Conservation (phyloP, 2,113 vertebrate genomes). For the Sylvietta virens region DNA sequence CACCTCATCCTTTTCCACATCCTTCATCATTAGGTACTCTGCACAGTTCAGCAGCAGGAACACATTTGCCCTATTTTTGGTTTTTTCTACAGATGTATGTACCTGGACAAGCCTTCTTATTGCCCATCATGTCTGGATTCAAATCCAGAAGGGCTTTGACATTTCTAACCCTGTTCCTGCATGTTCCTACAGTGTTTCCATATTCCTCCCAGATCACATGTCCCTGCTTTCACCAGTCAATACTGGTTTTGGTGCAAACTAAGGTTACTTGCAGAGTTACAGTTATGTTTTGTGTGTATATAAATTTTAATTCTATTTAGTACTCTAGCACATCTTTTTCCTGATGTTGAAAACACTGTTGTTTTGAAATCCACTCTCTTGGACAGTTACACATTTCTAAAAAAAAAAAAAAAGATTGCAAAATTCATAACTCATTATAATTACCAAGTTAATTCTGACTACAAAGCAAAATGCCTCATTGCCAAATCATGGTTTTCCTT, state of each 20-base stretch:
- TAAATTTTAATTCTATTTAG: background rate
- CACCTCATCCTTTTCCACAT: background rate
- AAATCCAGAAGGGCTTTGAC: background rate
- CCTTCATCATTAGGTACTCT: background rate
- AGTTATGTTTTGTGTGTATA: background rate
- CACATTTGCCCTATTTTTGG: background rate
- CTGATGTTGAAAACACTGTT: background rate
- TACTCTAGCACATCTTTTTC: background rate
- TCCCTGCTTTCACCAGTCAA: background rate
- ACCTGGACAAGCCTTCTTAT: background rate
- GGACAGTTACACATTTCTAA: background rate
- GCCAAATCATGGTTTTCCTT: conserved; percentile 23
- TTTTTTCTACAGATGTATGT: background rate
- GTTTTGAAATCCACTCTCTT: background rate
- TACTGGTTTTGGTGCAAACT: background rate
- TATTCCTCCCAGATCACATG: background rate
- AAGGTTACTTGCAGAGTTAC: background rate
- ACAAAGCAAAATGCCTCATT: conserved; percentile 55
- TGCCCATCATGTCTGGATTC: background rate
- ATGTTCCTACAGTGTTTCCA: background rate
- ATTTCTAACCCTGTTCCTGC: background rate
- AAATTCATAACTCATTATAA: background rate
- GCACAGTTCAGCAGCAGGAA: background rate
- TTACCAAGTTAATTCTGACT: conserved; percentile 38
- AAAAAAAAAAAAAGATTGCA: conserved; percentile 18